Evolutionary conservation across 2,797 vertebrate species (phyloP).

Genomic region (Ctenochaetus hawaiiensis): DNA sequence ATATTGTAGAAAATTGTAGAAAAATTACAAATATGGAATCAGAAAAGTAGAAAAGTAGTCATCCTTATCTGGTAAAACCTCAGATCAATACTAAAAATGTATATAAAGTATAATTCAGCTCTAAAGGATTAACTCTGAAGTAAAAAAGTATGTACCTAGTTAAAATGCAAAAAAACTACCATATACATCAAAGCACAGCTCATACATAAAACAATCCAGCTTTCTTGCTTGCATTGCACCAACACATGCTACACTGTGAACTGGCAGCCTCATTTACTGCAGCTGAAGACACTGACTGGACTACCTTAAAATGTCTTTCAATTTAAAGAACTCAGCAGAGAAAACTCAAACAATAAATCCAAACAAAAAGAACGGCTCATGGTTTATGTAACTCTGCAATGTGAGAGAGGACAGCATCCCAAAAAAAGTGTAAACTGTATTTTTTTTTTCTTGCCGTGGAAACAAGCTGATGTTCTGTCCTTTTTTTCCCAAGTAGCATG

Average conservation of each 20-base stretch:
- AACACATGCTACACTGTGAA: background rate
- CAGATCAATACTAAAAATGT: background rate
- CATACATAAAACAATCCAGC: background rate
- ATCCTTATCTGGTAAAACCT: background rate
- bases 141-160: background rate
- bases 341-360: conserved; percentile 30
- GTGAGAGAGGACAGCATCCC: conserved; percentile 34
- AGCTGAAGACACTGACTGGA: conserved; percentile 30
- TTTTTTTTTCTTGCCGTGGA: conserved; percentile 43
- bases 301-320: conserved; percentile 32
- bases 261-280: conserved; percentile 1
- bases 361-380: conserved; percentile 30
- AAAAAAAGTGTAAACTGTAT: conserved; percentile 19
- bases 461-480: conserved; percentile 51
- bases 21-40: background rate
- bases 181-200: background rate
- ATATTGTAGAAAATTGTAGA: background rate
- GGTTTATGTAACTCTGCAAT: conserved; percentile 40
- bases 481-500: conserved; percentile 15
- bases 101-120: background rate
- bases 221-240: background rate
- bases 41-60: too few relatives aligned
- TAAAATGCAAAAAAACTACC: background rate
- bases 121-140: background rate
- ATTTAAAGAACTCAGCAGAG: conserved; percentile 5